Evolutionary conservation across 2,888 invertebrate genomes (phyloP).

Genomic region (Macrophya annulata): DNA sequence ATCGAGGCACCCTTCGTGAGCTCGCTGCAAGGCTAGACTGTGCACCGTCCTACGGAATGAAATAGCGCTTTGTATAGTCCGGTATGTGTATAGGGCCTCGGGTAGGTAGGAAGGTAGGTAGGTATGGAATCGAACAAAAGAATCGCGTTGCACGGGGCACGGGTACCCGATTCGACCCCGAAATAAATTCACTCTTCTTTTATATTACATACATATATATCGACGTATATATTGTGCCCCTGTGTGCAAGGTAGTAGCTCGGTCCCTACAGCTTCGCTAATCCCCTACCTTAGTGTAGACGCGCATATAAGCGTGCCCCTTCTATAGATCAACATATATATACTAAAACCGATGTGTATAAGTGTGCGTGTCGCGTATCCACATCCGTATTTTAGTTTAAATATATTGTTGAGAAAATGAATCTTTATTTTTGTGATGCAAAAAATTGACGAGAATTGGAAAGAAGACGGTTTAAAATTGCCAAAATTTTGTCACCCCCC

Average conservation of each 20-base stretch:
- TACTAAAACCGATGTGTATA: neutral
- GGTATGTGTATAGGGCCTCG: slow-evolving; percentile 53
- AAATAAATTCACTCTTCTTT: slow-evolving; percentile 68
- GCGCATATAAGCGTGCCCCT: slow-evolving; percentile 35
- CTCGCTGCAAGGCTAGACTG: slow-evolving; percentile 40
- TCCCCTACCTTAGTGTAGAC: slow-evolving; percentile 39
- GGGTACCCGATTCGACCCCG: slow-evolving; percentile 73
- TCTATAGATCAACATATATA: neutral
- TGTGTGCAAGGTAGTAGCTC: slow-evolving; percentile 32
- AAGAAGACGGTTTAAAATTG: neutral
- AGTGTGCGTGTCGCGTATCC: neutral
- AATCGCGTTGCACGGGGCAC: slow-evolving; percentile 77
- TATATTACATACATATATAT: neutral
- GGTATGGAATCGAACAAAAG: slow-evolving; percentile 73
- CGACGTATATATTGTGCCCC: slow-evolving; percentile 5
- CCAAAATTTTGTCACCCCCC: neutral
- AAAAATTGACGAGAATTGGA: neutral
- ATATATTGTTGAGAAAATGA: neutral
- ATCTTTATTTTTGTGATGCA: neutral
- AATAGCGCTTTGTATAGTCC: slow-evolving; percentile 48
- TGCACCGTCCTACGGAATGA: slow-evolving; percentile 49
- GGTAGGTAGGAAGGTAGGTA: slow-evolving; percentile 30
- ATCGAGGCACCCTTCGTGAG: slow-evolving; percentile 47
- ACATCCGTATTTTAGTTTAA: neutral
- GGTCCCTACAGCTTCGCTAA: slow-evolving; percentile 18